A percentile compares a stretch with the other conserved stretches of the same genome.
Evolutionary conservation across 2,888 invertebrate species (phyloP).

Genomic region (Cheilosia soror): DNA sequence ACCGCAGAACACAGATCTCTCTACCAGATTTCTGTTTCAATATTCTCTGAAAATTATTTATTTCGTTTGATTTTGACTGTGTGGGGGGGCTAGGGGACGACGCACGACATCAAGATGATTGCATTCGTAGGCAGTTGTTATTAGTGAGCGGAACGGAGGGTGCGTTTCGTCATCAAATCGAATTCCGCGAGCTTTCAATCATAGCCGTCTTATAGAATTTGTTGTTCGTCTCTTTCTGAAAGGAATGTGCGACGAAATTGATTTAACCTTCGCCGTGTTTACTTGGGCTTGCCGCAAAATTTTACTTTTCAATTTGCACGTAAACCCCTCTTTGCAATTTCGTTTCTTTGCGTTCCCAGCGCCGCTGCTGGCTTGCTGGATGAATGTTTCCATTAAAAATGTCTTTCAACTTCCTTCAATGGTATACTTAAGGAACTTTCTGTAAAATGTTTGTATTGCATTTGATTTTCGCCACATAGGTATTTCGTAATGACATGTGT

Average conservation of each 20-base stretch:
- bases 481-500: constrained; percentile 56
- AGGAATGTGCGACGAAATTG: constrained; percentile 63
- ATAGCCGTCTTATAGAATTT: constrained; percentile 71
- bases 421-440: constrained; percentile 42
- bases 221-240: constrained; percentile 34
- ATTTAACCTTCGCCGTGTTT: constrained; percentile 66
- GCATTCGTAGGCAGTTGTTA: constrained; percentile 56
- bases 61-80: constrained; percentile 61
- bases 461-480: constrained; percentile 49
- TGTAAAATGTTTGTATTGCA: constrained; percentile 44
- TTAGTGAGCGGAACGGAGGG: constrained; percentile 2
- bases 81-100: neutral
- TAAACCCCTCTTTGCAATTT: constrained; percentile 49
- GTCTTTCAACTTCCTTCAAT: constrained; percentile 45
- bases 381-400: constrained; percentile 60
- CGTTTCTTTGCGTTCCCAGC: constrained; percentile 21
- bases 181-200: constrained; percentile 68
- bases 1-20: constrained; percentile 44
- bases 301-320: constrained; percentile 61
- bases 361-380: constrained; percentile 10
- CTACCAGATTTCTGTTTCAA: constrained; percentile 55
- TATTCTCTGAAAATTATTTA: constrained; percentile 72
- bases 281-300: constrained; percentile 53
- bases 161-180: constrained; percentile 50
- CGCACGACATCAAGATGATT: constrained; percentile 59